Evolutionary conservation across 2,113 vertebrate genomes (phyloP), one percentile per base, ranked within the genome.

Genomic region (human (Homo sapiens)): DNA sequence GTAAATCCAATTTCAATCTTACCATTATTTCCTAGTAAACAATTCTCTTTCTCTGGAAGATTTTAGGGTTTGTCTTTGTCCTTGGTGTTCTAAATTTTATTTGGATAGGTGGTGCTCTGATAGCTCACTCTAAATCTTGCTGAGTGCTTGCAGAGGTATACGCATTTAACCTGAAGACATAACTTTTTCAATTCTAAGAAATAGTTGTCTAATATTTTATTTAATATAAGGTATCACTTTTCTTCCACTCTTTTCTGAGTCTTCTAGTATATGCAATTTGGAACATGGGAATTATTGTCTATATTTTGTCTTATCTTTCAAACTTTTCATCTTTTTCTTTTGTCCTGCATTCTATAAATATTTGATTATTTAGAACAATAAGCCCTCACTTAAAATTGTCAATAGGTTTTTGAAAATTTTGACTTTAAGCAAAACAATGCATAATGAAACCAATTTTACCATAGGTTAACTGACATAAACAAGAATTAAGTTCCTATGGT

Each of bases 1-100:
- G 18, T 83, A n/a, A 95, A 93, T 73, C n/a, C 43, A 88, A 68
- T 93, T 93, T 93, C 45, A 93, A 66, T 83, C 16, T 89, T 11
- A 55, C 55, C 16, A 75, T 84, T 50, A 40, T 88, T 75, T 84
- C 27, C 45, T 93, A 6, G 50, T 57, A 38, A 83, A 82, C 23
- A 89, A 78, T n/a, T 94, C 66, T 90, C 25, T 59, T 76, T 82
- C 35, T 75, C 68, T 68, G 10, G 18, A 73, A 88, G 48, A 5
- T 79, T 91, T 87, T 61, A 45, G 23, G 40, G n/a, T 38, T 78
- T 73, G 52, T 68, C 22, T 12, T 87, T 83, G 45, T 78, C 27
- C 40, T 87, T 84, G 27, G 38, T 90, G 11, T 73, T 79, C 80
- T 88, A 79, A 92, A 38, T 90, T 72, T 80, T 18, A 64, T 72